Conservation (phyloP, 2,888 invertebrate species). For the Yponomeuta malinellus region DNA sequence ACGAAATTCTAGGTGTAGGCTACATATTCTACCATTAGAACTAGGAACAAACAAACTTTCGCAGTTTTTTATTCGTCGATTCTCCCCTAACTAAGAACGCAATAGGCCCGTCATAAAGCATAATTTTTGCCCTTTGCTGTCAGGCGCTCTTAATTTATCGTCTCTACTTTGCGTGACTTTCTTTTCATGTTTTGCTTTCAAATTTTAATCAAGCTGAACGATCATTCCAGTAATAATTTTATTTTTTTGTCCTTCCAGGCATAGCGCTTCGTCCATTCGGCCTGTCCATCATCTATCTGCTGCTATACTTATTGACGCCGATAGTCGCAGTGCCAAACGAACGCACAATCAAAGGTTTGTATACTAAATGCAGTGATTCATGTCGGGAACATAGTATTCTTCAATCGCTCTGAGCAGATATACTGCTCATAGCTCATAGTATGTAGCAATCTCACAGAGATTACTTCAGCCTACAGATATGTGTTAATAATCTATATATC, state of each 20-base stretch:
- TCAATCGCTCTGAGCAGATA: too few relatives aligned
- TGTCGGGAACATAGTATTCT: too few relatives aligned
- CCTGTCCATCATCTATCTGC: constrained; percentile 86
- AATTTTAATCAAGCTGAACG: not conserved
- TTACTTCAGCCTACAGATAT: too few relatives aligned
- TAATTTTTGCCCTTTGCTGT: not conserved
- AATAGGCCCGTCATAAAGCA: not conserved
- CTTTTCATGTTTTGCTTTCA: not conserved
- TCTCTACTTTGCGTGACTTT: not conserved
- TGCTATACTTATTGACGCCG: constrained; percentile 85
- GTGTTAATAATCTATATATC: too few relatives aligned
- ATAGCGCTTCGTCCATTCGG: constrained; percentile 87
- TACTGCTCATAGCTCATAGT: too few relatives aligned
- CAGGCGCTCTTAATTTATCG: not conserved
- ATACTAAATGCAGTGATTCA: not conserved
- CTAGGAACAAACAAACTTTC: too few relatives aligned
- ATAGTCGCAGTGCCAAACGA: constrained; percentile 83
- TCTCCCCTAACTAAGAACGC: too few relatives aligned
- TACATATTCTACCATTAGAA: too few relatives aligned
- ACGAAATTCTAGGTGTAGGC: too few relatives aligned
- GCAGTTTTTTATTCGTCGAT: too few relatives aligned
- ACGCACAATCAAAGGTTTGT: constrained; percentile 65
- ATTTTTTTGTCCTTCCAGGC: constrained; percentile 75
- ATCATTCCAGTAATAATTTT: not conserved
- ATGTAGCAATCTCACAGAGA: too few relatives aligned